phyloP scores from a whole-genome alignment of 2,797 vertebrate species.

The Rhodeus uyekii region DNA sequence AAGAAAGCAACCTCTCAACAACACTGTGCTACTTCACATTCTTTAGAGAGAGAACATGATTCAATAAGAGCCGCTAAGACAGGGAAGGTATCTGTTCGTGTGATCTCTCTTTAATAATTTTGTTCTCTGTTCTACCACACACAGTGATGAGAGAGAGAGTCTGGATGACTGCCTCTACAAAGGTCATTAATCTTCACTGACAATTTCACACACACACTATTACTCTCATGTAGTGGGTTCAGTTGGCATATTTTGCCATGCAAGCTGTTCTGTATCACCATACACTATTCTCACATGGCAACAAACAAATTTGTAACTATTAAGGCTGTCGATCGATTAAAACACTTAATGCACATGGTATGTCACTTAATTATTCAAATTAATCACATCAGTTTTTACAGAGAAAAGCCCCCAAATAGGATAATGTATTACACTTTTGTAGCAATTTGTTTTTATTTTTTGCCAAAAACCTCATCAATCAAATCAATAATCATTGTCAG shows the following conservation, averaged over 20 bases:
- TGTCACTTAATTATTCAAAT: neutral
- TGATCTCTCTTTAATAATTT: slow-evolving; percentile 33
- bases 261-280: neutral
- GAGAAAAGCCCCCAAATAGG: neutral
- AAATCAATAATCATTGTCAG: neutral
- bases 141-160: slow-evolving; percentile 11
- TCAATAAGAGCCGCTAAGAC: slow-evolving; percentile 2
- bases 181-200: slow-evolving; percentile 45
- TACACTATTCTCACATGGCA: slow-evolving; percentile 6
- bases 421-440: neutral
- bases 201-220: slow-evolving; percentile 18
- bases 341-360: neutral
- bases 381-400: neutral
- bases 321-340: neutral
- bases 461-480: no score
- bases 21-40: neutral
- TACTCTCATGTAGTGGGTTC: slow-evolving; percentile 15
- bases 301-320: neutral
- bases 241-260: neutral
- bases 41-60: neutral
- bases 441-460: no score
- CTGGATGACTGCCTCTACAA: slow-evolving; percentile 43
- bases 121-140: slow-evolving; percentile 24
- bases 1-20: slow-evolving; percentile 21
- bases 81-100: slow-evolving; percentile 14